These are phyloP conservation scores for Ictalurus punctatus DNA, from an alignment of 2,113 vertebrate species.

Conservation along the genomic window DNA sequence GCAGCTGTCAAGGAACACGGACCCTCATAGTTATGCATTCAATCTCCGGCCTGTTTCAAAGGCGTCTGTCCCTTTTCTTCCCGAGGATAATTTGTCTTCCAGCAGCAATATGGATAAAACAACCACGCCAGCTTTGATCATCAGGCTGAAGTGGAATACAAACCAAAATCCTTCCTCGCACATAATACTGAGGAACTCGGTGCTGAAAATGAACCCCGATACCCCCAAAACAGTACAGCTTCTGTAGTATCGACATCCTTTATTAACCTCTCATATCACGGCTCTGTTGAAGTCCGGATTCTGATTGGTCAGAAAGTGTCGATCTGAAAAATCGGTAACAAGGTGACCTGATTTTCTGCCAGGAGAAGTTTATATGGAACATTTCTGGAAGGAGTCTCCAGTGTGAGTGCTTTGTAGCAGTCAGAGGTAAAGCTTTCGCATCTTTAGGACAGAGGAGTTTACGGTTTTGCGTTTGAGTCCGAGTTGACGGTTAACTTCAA, in stretches of 20 bases:
- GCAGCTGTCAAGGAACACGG: constrained; percentile 36
- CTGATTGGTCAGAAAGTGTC: not conserved
- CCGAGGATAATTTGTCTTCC: constrained; percentile 47
- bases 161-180: not conserved
- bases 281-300: not conserved
- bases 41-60: constrained; percentile 41
- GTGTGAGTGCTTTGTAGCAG: not conserved
- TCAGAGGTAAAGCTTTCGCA: not conserved
- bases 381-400: not conserved
- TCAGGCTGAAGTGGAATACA: not conserved
- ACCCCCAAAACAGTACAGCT: not conserved
- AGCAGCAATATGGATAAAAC: constrained; percentile 50
- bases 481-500: not conserved
- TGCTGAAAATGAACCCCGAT: not conserved
- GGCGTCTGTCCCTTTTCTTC: constrained; percentile 32
- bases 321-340: not conserved
- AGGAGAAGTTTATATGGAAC: not conserved
- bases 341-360: not conserved
- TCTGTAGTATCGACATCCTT: too few relatives aligned
- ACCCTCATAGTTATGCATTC: constrained; percentile 39
- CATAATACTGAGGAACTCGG: not conserved
- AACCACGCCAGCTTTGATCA: constrained; percentile 41
- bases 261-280: not conserved
- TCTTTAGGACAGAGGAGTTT: not conserved
- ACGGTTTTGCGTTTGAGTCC: not conserved